phyloP scores from a whole-genome alignment of 2,888 invertebrate genomes.

The Strigamia transsilvanica region DNA sequence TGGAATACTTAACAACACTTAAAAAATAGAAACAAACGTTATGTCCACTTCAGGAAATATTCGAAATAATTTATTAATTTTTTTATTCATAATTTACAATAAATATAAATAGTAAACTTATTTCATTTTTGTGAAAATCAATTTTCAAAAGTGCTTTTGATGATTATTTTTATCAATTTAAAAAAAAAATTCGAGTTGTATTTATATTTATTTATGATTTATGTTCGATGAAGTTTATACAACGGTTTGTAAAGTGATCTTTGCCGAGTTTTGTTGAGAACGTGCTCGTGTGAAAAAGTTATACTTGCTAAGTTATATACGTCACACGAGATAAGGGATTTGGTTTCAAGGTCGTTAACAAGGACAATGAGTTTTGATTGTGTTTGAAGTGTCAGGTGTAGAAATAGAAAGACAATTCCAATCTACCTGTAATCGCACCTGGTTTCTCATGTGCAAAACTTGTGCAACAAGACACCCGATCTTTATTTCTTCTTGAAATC shows the following conservation, averaged over 20 bases:
- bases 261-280: background rate
- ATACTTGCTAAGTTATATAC: background rate
- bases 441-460: background rate
- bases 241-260: constrained; percentile 13
- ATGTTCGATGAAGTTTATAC: background rate
- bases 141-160: no score
- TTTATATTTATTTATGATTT: background rate
- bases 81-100: no score
- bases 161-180: background rate
- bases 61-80: no score
- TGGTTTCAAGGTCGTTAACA: constrained; percentile 47
- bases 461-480: background rate
- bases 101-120: no score
- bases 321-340: constrained; percentile 44
- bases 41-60: no score
- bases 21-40: background rate
- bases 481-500: background rate
- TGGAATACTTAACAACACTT: background rate
- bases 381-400: constrained; percentile 3
- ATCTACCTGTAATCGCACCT: background rate
- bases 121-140: no score
- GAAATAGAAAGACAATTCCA: background rate
- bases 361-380: constrained; percentile 40
- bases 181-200: background rate
- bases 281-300: constrained; percentile 4